Evolutionary conservation across 2,888 invertebrate species (phyloP), one percentile per base, ranked within the genome.

Genomic region (Oscheius sp.): DNA sequence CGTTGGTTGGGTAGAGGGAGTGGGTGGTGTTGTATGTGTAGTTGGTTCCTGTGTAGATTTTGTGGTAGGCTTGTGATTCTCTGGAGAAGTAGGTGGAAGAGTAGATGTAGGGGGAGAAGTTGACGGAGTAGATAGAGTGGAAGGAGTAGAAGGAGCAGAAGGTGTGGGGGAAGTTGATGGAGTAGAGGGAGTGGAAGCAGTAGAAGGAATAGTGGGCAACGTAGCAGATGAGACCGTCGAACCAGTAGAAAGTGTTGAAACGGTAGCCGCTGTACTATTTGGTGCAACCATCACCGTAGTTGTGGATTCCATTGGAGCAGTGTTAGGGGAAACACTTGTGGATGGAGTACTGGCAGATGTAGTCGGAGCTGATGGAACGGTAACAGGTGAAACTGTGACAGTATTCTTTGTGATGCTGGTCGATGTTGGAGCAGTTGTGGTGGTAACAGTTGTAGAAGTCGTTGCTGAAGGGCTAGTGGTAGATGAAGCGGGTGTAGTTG

Each of bases 271-370:
- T 16, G 68, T 49, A 27, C 72, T 53, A 3, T 66, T 45, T 25
- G 18, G 43, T 9, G 18, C 16, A 16, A 27, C n/a, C 46, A n/a
- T 18, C 18, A 18, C 29, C 23, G 70, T 73, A 9, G 69, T 64
- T 7, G 71, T 41, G 3, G 56, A 2, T n/a, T 46, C 43, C 9
- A 29, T 49, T 6, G 64, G 45, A 27, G 49, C 1, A 49, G 52
- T 18, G 23, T 45, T n/a, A n/a, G n/a, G n/a, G n/a, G 58, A 43
- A 41, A 1, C 27, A 13, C 25, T 58, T 29, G 58, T 55, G 2
- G 25, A 2, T 13, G 55, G 21, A 21, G 55, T 55, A 13, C 21
- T 55, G 2, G n/a, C n/a, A n/a, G 29, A 13, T 7, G 58, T 5
- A 16, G 58, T 25, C n/a, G 58, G 12, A 27, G 29, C 6, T 27